Evolutionary conservation across 2,888 invertebrate species (phyloP), one percentile per base, ranked within the genome.

Genomic region (Nemoura dubitans): DNA sequence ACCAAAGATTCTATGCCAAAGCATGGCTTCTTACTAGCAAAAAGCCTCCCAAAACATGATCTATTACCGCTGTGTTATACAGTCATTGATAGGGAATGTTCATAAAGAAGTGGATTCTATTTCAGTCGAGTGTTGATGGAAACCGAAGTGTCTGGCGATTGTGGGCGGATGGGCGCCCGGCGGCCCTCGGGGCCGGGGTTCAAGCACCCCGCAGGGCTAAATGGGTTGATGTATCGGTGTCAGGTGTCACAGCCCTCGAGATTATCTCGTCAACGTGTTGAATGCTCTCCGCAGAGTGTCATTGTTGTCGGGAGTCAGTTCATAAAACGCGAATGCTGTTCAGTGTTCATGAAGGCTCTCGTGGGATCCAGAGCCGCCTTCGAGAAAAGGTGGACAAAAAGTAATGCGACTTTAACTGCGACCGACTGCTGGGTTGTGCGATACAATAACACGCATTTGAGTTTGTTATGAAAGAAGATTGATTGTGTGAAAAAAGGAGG

Each of bases 171-270:
- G n/a, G n/a, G n/a, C n/a, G n/a, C n/a, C n/a, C n/a, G n/a, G n/a
- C n/a, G n/a, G n/a, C n/a, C n/a, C n/a, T n/a, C n/a, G 26, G 78
- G 10, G 3, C 28, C 27, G 7, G 78, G 10, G 28, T 78, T 27
- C 28, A 26, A 78, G 78, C 78, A 10, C 78, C 78, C 78, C 78
- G 78, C 78, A 26, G 78, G 27, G 78, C 59, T 59, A 59, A 59
- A 59, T 59, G 78, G 78, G 78, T 26, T 78, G 78, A 78, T 78
- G 78, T 78, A 78, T 78, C 78, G 78, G 78, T 78, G 27, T 78
- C 78, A 26, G 78, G 78, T 78, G 78, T 26, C 27, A 26, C 25
- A 10, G 26, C 78, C 78, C 78, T 28, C 78, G 78, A 78, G 78
- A 78, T 78, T 78, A 78, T 78, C 78, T 78, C 78, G 78, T 78